Evolutionary conservation across 1,140 invertebrate genomes (phyloP).

Genomic region (Orchestia grillus): DNA sequence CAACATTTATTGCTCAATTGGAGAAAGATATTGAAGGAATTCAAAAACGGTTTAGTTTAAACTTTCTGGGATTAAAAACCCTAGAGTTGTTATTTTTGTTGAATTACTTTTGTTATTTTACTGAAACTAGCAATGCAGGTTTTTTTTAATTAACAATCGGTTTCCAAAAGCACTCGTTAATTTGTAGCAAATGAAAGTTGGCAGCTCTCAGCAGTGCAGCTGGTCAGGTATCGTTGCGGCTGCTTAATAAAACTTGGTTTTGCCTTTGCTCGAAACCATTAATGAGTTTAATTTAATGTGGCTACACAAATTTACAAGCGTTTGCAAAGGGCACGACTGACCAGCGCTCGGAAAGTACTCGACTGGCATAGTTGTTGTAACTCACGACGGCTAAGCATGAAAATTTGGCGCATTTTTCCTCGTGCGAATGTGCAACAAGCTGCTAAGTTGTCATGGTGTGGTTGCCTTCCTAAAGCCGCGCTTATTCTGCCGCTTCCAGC

Average conservation of each 20-base stretch:
- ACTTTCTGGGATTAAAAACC: too few relatives aligned
- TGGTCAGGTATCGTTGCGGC: not conserved
- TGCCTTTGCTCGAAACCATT: not conserved
- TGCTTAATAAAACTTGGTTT: not conserved
- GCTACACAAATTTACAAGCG: not conserved
- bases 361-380: not conserved
- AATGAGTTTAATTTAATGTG: not conserved
- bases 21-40: too few relatives aligned
- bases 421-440: not conserved
- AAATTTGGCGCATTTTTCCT: not conserved
- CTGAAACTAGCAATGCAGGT: too few relatives aligned
- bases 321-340: not conserved
- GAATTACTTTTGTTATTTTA: too few relatives aligned
- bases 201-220: not conserved
- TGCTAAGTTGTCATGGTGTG: not conserved
- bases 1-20: too few relatives aligned
- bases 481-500: conserved; percentile 2
- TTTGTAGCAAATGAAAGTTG: not conserved
- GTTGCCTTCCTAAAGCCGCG: not conserved
- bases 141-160: too few relatives aligned
- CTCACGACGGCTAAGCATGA: not conserved
- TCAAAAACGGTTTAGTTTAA: too few relatives aligned
- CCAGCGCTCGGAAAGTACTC: not conserved
- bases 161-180: not conserved
- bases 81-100: too few relatives aligned